Base-by-base conservation (phyloP, 2,888 invertebrate genomes). In the Rosalia funebris region DNA sequence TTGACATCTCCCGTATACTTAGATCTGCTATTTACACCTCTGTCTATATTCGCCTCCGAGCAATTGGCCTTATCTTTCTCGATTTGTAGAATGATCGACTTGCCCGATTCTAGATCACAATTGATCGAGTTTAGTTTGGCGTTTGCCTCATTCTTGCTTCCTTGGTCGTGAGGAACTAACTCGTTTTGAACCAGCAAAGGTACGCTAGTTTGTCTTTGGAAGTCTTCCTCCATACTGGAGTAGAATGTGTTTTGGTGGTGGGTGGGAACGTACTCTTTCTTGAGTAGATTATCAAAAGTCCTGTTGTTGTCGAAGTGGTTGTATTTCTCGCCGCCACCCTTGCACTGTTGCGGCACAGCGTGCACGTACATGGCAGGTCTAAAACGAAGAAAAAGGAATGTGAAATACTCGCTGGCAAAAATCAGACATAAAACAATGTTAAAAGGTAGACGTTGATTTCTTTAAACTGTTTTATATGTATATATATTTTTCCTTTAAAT, bases 101-200 rank as follows among this genome's bases (percentile, higher is more conserved):
- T 65, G 19, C 67, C 65, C 5, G 69, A 69, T 9, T 66, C 67
- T 19, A 44, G 34, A 25, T 69, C 69, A 59, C 66, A 63, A n/a
- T 72, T 70, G 44, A 73, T 59, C 10, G 70, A 63, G 47, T 76
- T 74, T 46, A 71, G 60, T 66, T 73, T 76, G 7, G 74, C 74
- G 31, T 76, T 75, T 1, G 69, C 68, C 31, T 71, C 73, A 45
- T 77, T 76, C 57, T 75, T 76, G n/a, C 67, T 71, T 1, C 62
- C 68, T 39, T 57, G 61, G 45, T 58, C 36, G 16, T 62, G 37
- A 41, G 44, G 25, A 53, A 31, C 47, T 34, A 52, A 48, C 39
- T 61, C 59, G 15, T 48, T 57, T 32, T 60, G 53, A 9, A 74
- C 67, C n/a, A 76, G 55, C 14, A 75, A 48, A n/a, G 76, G 77